Percentiles rank a stretch among this genome's conserved stretches.
Evolutionary conservation across 1,140 invertebrate species (phyloP).

Genomic region (Aphaenogaster rudis): DNA sequence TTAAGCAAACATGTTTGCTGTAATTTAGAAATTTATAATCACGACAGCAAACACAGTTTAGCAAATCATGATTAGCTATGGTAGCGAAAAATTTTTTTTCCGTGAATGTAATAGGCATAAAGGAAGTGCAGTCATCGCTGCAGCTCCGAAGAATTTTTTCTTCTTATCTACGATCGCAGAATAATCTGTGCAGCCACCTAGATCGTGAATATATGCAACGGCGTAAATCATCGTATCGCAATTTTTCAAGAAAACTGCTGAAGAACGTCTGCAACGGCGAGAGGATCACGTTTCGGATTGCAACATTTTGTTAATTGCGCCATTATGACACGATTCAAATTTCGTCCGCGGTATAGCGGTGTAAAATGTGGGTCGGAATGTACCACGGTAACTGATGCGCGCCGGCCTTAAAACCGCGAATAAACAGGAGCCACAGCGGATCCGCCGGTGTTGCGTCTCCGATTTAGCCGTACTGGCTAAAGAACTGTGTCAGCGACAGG

Average conservation of each 20-base stretch:
- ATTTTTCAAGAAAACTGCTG: constrained; percentile 17
- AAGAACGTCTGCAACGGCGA: neutral
- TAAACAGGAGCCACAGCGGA: constrained; percentile 55
- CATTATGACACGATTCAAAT: constrained; percentile 1
- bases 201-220: neutral
- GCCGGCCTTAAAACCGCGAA: constrained; percentile 21
- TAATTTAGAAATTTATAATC: too few species aligned
- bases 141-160: neutral
- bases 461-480: constrained; percentile 12
- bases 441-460: constrained; percentile 33
- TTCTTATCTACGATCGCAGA: constrained; percentile 4
- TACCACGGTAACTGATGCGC: constrained; percentile 13
- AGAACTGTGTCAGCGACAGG: constrained; percentile 46
- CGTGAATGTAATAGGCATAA: neutral
- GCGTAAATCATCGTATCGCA: neutral
- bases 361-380: neutral
- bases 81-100: too few species aligned
- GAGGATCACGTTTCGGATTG: neutral
- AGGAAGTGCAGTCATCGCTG: neutral
- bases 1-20: too few species aligned
- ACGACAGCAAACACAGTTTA: too few species aligned
- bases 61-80: too few species aligned
- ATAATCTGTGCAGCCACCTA: neutral
- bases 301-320: too few species aligned
- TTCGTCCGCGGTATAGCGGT: neutral